A percentile compares a stretch with the other conserved stretches of the same genome.
Conservation (phyloP, 2,797 vertebrate genomes). For the Gallinago solitaria region DNA sequence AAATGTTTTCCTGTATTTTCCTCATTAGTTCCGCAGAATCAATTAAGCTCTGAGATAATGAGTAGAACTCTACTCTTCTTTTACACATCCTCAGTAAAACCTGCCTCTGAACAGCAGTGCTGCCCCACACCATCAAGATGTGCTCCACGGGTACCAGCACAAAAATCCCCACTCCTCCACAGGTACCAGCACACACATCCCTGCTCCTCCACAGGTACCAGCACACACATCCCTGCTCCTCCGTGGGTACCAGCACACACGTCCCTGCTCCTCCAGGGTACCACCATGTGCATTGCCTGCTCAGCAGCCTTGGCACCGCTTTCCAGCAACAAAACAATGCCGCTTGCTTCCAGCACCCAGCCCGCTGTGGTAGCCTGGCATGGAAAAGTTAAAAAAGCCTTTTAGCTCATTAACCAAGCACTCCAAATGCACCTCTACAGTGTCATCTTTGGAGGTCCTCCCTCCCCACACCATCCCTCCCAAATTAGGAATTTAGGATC, state of each 20-base stretch:
- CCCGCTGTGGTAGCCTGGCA: rapidly evolving
- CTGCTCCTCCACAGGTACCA: neutral
- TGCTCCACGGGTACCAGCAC: rapidly evolving
- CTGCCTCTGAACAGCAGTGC: neutral
- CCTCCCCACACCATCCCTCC: neutral
- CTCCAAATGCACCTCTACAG: neutral
- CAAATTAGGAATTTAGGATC: neutral
- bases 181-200: rapidly evolving
- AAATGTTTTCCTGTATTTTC: conserved; percentile 44
- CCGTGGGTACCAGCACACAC: rapidly evolving
- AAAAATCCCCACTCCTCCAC: rapidly evolving
- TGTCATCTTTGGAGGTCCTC: neutral
- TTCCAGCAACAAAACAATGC: neutral
- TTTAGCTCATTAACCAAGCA: neutral
- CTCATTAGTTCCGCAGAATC: conserved; percentile 41
- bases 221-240: too few species aligned
- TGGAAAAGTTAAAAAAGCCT: neutral
- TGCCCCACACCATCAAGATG: rapidly evolving
- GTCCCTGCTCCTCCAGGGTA: neutral
- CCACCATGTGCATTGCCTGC: rapidly evolving
- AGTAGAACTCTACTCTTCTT: neutral
- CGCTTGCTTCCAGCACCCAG: rapidly evolving
- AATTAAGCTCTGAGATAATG: neutral
- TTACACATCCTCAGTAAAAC: neutral
- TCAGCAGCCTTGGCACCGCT: neutral